These are phyloP conservation scores for Calliphora vomitoria DNA, from an alignment of 2,888 invertebrate genomes.

Conservation along the genomic window DNA sequence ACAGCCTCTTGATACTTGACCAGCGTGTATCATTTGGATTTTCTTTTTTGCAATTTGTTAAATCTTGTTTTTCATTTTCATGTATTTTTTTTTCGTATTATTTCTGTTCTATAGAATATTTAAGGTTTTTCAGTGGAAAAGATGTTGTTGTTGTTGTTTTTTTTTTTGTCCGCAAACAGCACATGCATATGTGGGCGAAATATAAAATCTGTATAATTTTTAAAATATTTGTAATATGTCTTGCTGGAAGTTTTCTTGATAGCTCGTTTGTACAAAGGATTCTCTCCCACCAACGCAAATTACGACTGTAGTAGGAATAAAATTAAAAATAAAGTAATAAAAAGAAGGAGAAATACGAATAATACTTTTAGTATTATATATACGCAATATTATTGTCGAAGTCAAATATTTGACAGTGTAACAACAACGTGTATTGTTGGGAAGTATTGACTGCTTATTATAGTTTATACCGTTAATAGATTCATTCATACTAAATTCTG, in stretches of 20 bases:
- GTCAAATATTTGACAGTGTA: neutral
- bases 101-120: neutral
- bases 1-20: conserved; percentile 43
- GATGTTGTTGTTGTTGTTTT: neutral
- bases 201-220: conserved; percentile 22
- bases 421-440: no score
- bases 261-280: no score
- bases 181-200: neutral
- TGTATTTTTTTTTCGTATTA: neutral
- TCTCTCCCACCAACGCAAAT: no score
- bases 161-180: no score
- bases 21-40: neutral
- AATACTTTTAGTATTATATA: conserved; percentile 24
- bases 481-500: no score
- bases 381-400: conserved; percentile 22
- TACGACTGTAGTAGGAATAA: neutral
- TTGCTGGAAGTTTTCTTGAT: neutral
- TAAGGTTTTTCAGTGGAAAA: neutral
- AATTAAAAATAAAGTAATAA: neutral
- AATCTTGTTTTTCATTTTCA: conserved; percentile 17
- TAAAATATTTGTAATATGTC: conserved; percentile 19
- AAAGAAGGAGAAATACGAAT: neutral
- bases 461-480: no score
- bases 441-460: no score
- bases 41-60: neutral